phyloP scores from a whole-genome alignment of 2,888 invertebrate genomes.

The Caenorhabditis imperialis region DNA sequence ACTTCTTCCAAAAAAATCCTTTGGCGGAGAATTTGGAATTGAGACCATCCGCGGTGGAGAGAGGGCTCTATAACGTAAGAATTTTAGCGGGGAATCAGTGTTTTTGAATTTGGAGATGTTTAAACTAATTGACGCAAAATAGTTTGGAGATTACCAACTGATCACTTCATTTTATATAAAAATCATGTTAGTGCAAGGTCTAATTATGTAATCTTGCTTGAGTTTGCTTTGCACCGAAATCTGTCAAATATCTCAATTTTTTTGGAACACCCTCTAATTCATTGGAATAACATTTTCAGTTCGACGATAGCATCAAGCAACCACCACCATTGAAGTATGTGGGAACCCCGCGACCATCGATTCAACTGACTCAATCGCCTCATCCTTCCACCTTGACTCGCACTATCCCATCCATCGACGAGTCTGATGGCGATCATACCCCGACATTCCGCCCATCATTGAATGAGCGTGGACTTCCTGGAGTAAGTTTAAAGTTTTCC shows the following conservation, averaged over 20 bases:
- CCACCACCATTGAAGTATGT: conserved; percentile 11
- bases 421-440: conserved; percentile 13
- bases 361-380: conserved; percentile 31
- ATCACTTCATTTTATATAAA: too few relatives aligned
- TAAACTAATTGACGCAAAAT: too few relatives aligned
- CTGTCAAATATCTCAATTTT: too few relatives aligned
- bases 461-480: conserved; percentile 40
- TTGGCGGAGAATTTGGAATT: conserved; percentile 27
- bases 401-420: conserved; percentile 19
- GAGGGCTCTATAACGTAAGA: conserved; percentile 49
- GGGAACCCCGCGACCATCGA: conserved; percentile 49
- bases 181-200: too few relatives aligned
- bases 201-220: too few relatives aligned
- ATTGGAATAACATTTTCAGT: too few relatives aligned
- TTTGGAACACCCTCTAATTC: too few relatives aligned
- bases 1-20: conserved; percentile 55
- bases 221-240: too few relatives aligned
- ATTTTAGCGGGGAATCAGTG: too few relatives aligned
- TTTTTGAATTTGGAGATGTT: too few relatives aligned
- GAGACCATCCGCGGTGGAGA: conserved; percentile 42
- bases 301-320: conserved; percentile 49
- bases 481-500: conserved; percentile 22
- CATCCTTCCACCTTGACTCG: conserved; percentile 23
- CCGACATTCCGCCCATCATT: conserved; percentile 19
- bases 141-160: too few relatives aligned